A percentile compares a stretch with the other conserved stretches of the same genome.
Conservation (phyloP, 35 echinoderm and acorn worm species). For the Eucidaris tribuloides region DNA sequence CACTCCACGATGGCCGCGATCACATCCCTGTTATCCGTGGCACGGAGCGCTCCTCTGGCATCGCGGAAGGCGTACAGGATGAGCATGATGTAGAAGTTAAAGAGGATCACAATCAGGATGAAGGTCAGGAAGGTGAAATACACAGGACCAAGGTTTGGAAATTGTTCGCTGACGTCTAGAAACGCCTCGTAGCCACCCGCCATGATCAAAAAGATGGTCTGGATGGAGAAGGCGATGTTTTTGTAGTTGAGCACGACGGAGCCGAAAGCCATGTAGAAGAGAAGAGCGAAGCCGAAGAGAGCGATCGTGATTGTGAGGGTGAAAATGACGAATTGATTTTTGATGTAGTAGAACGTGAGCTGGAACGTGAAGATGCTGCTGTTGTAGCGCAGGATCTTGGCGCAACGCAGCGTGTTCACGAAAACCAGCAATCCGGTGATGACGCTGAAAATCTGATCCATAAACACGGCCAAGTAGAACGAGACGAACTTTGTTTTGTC, state of each 20-base stretch:
- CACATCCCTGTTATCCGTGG: constrained; percentile 46
- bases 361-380: constrained; percentile 69
- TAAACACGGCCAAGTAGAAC: constrained; percentile 40
- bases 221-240: constrained; percentile 28
- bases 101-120: constrained; percentile 43
- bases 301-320: constrained; percentile 10
- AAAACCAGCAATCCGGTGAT: constrained; percentile 59
- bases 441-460: constrained; percentile 50
- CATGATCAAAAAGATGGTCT: constrained; percentile 63
- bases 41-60: background rate
- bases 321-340: constrained; percentile 12
- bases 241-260: constrained; percentile 47
- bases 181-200: constrained; percentile 59
- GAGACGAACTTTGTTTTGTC: constrained; percentile 25
- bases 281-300: constrained; percentile 43
- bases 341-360: constrained; percentile 27
- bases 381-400: constrained; percentile 84
- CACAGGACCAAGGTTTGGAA: constrained; percentile 11
- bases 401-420: constrained; percentile 59
- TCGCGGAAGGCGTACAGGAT: constrained; percentile 47
- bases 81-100: constrained; percentile 66
- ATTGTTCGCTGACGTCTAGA: constrained; percentile 35
- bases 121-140: constrained; percentile 52
- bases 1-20: constrained; percentile 48
- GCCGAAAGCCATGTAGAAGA: constrained; percentile 47